Evolutionary conservation across 2,113 vertebrate species (phyloP).

Genomic region (Paracanthobrama guichenoti): DNA sequence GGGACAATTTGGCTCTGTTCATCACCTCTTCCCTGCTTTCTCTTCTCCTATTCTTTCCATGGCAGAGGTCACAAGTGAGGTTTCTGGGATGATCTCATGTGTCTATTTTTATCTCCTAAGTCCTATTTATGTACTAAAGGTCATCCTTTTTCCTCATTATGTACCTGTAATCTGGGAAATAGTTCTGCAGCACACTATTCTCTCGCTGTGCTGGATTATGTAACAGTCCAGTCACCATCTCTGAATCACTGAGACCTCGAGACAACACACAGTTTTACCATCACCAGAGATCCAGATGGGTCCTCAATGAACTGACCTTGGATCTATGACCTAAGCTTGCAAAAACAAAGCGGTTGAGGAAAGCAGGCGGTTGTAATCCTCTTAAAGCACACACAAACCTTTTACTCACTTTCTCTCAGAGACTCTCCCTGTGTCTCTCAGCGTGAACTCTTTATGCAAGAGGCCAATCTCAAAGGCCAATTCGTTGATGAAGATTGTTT

Average conservation of each 20-base stretch:
- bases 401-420: neutral
- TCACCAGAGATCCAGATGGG: constrained; percentile 33
- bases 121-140: constrained; percentile 11
- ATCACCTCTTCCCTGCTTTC: constrained; percentile 25
- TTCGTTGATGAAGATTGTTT: constrained; percentile 22
- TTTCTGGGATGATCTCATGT: constrained; percentile 24
- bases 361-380: constrained; percentile 45
- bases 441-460: constrained; percentile 21
- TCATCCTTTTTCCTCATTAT: constrained; percentile 4
- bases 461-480: neutral
- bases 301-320: constrained; percentile 30
- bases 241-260: constrained; percentile 30
- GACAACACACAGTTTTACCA: constrained; percentile 15
- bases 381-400: constrained; percentile 39
- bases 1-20: constrained; percentile 45
- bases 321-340: constrained; percentile 33
- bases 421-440: constrained; percentile 11
- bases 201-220: neutral
- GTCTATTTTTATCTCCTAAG: constrained; percentile 37
- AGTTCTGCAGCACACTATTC: neutral
- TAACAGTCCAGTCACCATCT: neutral
- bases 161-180: neutral
- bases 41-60: neutral
- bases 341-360: constrained; percentile 40
- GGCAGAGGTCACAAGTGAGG: constrained; percentile 40